Evolutionary conservation across 1,140 invertebrate genomes (phyloP), one percentile per base, ranked within the genome.

Genomic region (Archegozetes longisetosus): DNA sequence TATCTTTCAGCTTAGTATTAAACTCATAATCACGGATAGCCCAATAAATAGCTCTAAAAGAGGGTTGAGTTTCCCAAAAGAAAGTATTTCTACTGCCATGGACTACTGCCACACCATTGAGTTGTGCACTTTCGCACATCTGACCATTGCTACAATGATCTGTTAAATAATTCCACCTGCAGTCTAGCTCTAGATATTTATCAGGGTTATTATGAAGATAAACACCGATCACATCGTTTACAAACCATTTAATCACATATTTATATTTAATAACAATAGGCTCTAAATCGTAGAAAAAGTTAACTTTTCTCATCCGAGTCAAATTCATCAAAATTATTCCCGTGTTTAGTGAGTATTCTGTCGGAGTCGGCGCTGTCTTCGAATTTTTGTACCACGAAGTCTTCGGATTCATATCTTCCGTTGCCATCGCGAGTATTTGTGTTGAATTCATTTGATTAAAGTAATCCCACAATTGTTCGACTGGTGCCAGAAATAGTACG

Each of bases 271-370:
- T 80, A 72, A 88, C 86, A 64, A 92, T 85, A 9, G 85, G 82
- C 52, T 83, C 76, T 2, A 94, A 79, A 70, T 88, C 84, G 60
- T 83, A 77, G 46, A 82, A 80, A 88, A 89, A 94, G 29, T 82
- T 76, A 66, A 90, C 88, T 52, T 79, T 70, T 66, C 90, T 76
- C 84, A 96, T 86, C 66, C 86, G 78, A 0, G 88, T 93, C 24
- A 96, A 76, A 73, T 96, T 93, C 90, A 95, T 94, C 27, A 95
- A 70, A 89, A 95, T 94, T 0, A 96, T 90, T 50, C 91, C 91
- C 40, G 90, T 92, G 74, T 96, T 95, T 0, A 95, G 17, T 40
- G 32, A 40, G 17, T 40, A 40, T 6, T 6, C 32, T 6, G 32
- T 40, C 17, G 32, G 32, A 40, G 6, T 40, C 6, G 32, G 32